Conservation (phyloP, 2,797 vertebrate species). For the Amniataba percoides region DNA sequence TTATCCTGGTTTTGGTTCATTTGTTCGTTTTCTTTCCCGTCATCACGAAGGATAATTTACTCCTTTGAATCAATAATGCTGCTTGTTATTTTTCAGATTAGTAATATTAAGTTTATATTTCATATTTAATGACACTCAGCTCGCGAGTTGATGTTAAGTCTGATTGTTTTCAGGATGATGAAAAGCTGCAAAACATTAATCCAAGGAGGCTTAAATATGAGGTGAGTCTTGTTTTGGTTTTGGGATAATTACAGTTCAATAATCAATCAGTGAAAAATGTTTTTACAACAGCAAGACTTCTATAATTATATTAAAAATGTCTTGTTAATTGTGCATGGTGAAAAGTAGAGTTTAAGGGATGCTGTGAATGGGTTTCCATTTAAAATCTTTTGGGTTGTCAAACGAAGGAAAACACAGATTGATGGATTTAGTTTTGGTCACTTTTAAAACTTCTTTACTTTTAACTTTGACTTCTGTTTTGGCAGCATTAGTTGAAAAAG, state of each 20-base stretch:
- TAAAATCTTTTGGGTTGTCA: slow-evolving; percentile 16
- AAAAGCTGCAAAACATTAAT: slow-evolving; percentile 64
- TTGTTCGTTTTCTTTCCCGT: background rate
- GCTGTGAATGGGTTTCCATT: slow-evolving; percentile 13
- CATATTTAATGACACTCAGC: background rate
- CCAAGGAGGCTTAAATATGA: slow-evolving; percentile 81
- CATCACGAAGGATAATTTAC: background rate
- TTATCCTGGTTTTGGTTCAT: slow-evolving; percentile 5
- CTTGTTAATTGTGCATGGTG: background rate
- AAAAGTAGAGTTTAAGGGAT: background rate
- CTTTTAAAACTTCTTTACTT: no score
- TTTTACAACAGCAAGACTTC: background rate
- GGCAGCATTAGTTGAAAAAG: rapidly evolving
- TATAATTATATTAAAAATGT: background rate
- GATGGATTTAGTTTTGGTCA: background rate
- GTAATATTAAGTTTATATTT: background rate
- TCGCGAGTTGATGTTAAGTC: background rate
- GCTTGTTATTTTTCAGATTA: background rate
- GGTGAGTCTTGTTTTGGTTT: slow-evolving; percentile 63
- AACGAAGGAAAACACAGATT: background rate
- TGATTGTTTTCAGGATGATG: slow-evolving; percentile 74
- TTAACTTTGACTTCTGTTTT: slow-evolving; percentile 4
- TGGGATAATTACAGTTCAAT: background rate
- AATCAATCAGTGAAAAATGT: background rate
- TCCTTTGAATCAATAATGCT: background rate